Conservation (phyloP, 2,888 invertebrate species). For the Leptinotarsa peninsularis region DNA sequence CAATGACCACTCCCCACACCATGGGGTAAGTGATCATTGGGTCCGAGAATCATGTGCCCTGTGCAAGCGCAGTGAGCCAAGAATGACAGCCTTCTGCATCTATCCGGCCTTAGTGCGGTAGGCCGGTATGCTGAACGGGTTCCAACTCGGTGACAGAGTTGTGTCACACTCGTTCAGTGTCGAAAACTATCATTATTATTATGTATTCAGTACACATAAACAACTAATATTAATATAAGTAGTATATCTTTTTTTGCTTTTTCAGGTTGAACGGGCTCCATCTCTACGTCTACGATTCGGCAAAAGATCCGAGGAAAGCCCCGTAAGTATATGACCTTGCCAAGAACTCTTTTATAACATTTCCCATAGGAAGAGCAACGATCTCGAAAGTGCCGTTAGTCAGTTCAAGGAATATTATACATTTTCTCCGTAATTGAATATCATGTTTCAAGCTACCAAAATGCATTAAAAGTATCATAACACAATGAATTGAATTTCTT, state of each 20-base stretch:
- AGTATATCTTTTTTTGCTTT: neutral
- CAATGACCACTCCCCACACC: too few species aligned
- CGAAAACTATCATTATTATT: too few species aligned
- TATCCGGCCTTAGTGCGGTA: too few species aligned
- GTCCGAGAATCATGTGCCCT: too few species aligned
- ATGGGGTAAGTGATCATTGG: too few species aligned
- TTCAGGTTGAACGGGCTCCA: constrained; percentile 45
- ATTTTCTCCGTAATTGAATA: neutral
- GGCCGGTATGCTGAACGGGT: too few species aligned
- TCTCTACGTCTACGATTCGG: constrained; percentile 47
- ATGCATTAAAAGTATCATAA: neutral
- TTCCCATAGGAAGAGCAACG: neutral
- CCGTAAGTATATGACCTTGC: constrained; percentile 24
- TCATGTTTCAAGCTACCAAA: neutral
- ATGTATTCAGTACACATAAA: too few species aligned
- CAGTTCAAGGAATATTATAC: neutral
- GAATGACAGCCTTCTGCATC: too few species aligned
- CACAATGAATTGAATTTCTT: neutral
- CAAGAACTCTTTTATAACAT: neutral
- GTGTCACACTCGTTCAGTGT: too few species aligned
- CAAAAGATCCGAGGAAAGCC: constrained; percentile 43
- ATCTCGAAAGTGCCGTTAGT: neutral
- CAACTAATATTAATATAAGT: too few species aligned
- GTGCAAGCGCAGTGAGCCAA: too few species aligned
- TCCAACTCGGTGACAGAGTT: too few species aligned